These are phyloP conservation scores for Tragelaphus scriptus DNA, from an alignment of 2,113 vertebrate genomes.

Conservation along the genomic window DNA sequence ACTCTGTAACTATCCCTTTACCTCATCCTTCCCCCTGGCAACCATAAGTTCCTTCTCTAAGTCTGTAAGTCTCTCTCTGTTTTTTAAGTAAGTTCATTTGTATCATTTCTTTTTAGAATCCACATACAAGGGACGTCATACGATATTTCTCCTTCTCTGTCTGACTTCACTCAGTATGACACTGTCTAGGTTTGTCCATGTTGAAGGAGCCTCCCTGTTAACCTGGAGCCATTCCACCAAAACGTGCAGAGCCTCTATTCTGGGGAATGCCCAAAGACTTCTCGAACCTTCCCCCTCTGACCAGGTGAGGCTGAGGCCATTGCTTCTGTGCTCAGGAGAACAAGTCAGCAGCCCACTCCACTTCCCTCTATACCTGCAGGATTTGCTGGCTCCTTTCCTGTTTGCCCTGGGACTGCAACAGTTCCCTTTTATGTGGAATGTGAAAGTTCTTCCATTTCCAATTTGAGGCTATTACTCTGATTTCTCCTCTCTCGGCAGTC, in stretches of 20 bases:
- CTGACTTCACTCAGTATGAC: not conserved
- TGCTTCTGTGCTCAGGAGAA: not conserved
- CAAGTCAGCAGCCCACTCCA: not conserved
- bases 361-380: not conserved
- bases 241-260: rapidly evolving
- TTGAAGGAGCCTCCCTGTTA: not conserved
- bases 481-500: not conserved
- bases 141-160: not conserved
- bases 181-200: not conserved
- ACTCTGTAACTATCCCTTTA: not conserved
- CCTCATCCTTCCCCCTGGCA: not conserved
- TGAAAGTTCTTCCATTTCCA: not conserved
- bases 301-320: not conserved
- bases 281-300: not conserved
- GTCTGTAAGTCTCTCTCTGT: not conserved
- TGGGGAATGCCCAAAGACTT: rapidly evolving
- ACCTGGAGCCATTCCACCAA: not conserved
- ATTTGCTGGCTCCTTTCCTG: not conserved
- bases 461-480: not conserved
- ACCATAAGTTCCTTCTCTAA: not conserved
- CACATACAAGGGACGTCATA: not conserved
- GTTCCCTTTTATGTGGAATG: not conserved
- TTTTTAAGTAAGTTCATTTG: not conserved
- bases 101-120: not conserved
- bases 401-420: not conserved